Conservation (phyloP, 2,113 vertebrate genomes). For the Atrichornis clamosus region DNA sequence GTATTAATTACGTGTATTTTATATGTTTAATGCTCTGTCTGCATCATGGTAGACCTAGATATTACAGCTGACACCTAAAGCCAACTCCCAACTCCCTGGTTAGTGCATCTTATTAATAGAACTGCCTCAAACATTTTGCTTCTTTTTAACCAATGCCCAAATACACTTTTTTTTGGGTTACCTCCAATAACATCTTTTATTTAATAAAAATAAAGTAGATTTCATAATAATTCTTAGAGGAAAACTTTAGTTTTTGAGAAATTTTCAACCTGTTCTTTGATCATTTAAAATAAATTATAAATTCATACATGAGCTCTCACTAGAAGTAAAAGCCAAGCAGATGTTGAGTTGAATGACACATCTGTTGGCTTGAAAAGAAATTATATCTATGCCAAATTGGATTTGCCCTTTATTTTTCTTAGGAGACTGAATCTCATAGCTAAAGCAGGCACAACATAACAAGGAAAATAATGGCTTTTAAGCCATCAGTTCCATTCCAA, state of each 20-base stretch:
- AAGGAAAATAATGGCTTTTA: slow-evolving; percentile 40
- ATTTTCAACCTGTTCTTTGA: slow-evolving; percentile 11
- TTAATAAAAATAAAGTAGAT: background rate
- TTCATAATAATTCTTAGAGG: background rate
- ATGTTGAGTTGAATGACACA: slow-evolving; percentile 65
- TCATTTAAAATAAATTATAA: slow-evolving; percentile 36
- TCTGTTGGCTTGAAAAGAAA: slow-evolving; percentile 52
- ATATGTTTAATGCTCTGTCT: background rate
- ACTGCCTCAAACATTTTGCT: background rate
- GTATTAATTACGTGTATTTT: background rate
- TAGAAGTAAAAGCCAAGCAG: slow-evolving; percentile 48
- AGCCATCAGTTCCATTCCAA: background rate
- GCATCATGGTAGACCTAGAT: background rate
- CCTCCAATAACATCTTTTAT: background rate
- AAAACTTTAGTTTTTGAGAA: background rate
- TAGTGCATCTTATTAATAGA: background rate
- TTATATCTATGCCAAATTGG: slow-evolving; percentile 31
- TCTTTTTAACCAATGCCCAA: background rate
- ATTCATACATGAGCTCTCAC: slow-evolving; percentile 3
- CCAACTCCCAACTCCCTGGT: background rate
- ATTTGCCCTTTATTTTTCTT: slow-evolving; percentile 41
- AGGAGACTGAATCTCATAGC: slow-evolving; percentile 20
- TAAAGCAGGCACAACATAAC: background rate
- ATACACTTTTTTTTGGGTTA: background rate
- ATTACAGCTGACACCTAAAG: background rate